These are phyloP conservation scores for Styela plicata DNA, from an alignment of 23 tunicate genomes.

Conservation along the genomic window DNA sequence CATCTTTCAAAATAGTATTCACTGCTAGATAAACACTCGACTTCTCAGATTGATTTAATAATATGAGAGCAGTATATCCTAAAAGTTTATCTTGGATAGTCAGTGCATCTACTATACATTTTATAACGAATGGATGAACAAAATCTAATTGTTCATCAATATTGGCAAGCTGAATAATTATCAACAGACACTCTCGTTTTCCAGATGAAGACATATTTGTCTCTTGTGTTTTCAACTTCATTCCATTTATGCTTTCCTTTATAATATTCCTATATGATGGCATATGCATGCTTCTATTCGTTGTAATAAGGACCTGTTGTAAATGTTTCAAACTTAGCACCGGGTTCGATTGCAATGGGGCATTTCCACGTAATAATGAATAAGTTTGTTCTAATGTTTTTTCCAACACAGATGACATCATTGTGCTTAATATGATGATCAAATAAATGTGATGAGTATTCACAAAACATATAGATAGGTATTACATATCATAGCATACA, in stretches of 20 bases:
- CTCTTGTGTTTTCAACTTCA: constrained; percentile 13
- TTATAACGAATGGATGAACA: constrained; percentile 30
- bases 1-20: constrained; percentile 65
- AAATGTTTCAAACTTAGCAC: neutral
- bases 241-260: neutral
- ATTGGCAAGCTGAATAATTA: constrained; percentile 1
- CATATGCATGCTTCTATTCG: neutral
- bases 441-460: neutral
- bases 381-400: constrained; percentile 19
- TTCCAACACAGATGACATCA: constrained; percentile 26
- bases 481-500: too few species aligned
- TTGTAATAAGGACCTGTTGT: neutral
- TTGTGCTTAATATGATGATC: neutral
- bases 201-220: neutral
- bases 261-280: neutral
- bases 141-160: neutral
- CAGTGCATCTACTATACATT: constrained; percentile 51
- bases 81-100: constrained; percentile 37
- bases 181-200: neutral
- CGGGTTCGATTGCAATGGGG: neutral
- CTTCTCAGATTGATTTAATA: neutral
- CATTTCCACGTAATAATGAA: constrained; percentile 2
- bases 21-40: constrained; percentile 60
- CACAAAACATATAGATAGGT: too few species aligned
- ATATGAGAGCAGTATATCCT: constrained; percentile 48